Percentiles rank a stretch among this genome's conserved stretches.
These are phyloP conservation scores for Dendrophyllia cribrosa DNA, from an alignment of 64 coral and sea anemone genomes.

Conservation along the genomic window DNA sequence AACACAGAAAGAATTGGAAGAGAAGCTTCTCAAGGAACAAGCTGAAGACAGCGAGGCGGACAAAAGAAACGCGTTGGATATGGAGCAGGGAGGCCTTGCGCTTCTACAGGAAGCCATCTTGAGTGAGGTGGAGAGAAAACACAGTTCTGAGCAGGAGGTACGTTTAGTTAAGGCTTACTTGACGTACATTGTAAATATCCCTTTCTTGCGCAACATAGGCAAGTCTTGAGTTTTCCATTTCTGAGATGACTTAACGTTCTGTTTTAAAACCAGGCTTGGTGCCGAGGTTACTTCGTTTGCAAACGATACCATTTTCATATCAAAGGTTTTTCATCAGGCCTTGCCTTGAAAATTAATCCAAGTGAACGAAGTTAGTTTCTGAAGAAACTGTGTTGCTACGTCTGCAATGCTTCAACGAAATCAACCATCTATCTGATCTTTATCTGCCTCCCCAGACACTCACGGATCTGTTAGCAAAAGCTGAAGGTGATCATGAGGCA, in stretches of 20 bases:
- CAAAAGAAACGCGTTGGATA: conserved; percentile 81
- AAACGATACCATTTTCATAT: too few species aligned
- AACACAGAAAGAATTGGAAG: conserved; percentile 69
- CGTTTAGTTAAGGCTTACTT: background rate
- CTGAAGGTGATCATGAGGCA: conserved; percentile 75
- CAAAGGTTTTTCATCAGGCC: too few species aligned
- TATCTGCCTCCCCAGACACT: conserved; percentile 45
- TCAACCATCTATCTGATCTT: background rate
- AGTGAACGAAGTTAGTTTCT: too few species aligned
- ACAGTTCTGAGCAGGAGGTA: conserved; percentile 92
- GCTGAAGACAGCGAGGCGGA: conserved; percentile 71
- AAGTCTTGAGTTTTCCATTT: too few species aligned
- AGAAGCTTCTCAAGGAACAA: conserved; percentile 76
- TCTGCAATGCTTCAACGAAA: too few species aligned
- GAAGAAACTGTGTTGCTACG: too few species aligned
- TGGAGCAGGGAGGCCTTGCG: conserved; percentile 85
- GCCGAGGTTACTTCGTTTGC: too few species aligned
- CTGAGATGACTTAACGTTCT: too few species aligned
- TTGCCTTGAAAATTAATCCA: too few species aligned
- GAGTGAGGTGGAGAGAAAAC: conserved; percentile 94
- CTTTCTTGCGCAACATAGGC: too few species aligned
- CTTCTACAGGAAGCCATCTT: conserved; percentile 89
- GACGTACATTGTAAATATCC: background rate
- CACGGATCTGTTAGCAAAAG: conserved; percentile 71
- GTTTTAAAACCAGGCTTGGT: too few species aligned